Evolutionary conservation across 2,113 vertebrate species (phyloP).

Genomic region (Anguilla japonica): DNA sequence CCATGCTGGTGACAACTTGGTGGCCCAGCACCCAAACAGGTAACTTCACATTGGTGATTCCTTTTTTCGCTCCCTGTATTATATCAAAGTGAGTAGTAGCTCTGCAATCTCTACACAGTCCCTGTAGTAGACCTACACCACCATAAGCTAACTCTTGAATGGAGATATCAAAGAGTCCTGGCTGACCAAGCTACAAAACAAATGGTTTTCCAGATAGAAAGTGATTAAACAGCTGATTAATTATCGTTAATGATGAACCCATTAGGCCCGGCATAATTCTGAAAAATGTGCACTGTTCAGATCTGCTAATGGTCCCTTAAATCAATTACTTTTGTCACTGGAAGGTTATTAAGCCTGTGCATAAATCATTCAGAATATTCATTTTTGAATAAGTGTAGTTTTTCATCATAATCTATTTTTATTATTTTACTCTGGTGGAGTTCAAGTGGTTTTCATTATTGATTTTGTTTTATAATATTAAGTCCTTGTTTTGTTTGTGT

Average conservation of each 20-base stretch:
- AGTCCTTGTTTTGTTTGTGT: background rate
- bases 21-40: no score
- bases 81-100: background rate
- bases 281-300: constrained; percentile 1
- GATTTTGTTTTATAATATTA: background rate
- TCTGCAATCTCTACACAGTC: background rate
- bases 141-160: background rate
- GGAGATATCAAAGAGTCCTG: background rate
- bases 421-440: background rate
- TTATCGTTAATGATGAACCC: constrained; percentile 13
- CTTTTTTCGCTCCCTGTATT: no score
- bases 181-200: background rate
- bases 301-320: constrained; percentile 20
- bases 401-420: background rate
- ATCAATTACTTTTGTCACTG: constrained; percentile 15
- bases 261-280: constrained; percentile 12
- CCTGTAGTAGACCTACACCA: background rate
- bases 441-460: background rate
- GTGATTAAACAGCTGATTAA: constrained; percentile 7
- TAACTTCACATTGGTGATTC: no score
- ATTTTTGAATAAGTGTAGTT: background rate
- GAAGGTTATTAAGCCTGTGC: background rate
- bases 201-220: background rate
- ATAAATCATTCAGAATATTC: background rate
- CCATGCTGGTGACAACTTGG: no score